Conservation (phyloP, 1,140 invertebrate genomes). For the Oedothorax gibbosus region DNA sequence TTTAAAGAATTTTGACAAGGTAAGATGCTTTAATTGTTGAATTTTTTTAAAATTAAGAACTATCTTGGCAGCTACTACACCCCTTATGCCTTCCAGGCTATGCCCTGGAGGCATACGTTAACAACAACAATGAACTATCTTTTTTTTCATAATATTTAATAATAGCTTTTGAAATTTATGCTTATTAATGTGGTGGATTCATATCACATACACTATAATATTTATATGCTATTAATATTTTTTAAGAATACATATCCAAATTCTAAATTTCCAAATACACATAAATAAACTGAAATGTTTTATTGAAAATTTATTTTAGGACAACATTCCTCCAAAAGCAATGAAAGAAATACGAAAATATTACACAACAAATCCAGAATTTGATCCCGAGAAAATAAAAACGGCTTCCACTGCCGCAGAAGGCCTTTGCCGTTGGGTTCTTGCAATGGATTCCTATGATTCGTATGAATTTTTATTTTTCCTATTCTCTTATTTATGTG, state of each 20-base stretch:
- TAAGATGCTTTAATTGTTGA: slow-evolving; percentile 15
- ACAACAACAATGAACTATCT: too few species aligned
- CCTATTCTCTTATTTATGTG: too few species aligned
- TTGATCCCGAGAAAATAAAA: slow-evolving; percentile 89
- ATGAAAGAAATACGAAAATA: slow-evolving; percentile 91
- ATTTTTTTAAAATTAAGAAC: too few species aligned
- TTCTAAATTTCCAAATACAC: too few species aligned
- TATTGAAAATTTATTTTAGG: slow-evolving; percentile 67
- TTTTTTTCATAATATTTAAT: too few species aligned
- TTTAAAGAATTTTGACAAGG: slow-evolving; percentile 89
- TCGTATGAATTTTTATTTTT: slow-evolving; percentile 79
- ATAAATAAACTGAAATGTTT: too few species aligned
- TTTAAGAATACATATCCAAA: too few species aligned
- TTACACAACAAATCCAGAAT: slow-evolving; percentile 74
- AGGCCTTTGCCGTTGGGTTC: slow-evolving; percentile 92
- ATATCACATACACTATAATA: too few species aligned
- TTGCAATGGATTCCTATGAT: slow-evolving; percentile 93
- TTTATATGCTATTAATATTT: too few species aligned
- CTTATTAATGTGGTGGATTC: too few species aligned
- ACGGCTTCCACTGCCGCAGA: slow-evolving; percentile 81
- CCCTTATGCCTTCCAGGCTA: neutral
- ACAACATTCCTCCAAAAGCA: slow-evolving; percentile 82
- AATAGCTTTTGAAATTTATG: too few species aligned
- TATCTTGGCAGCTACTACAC: neutral
- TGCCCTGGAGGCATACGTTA: too few species aligned